Evolutionary conservation across 2,113 vertebrate genomes (phyloP).

Genomic region (Callaeas wilsoni): DNA sequence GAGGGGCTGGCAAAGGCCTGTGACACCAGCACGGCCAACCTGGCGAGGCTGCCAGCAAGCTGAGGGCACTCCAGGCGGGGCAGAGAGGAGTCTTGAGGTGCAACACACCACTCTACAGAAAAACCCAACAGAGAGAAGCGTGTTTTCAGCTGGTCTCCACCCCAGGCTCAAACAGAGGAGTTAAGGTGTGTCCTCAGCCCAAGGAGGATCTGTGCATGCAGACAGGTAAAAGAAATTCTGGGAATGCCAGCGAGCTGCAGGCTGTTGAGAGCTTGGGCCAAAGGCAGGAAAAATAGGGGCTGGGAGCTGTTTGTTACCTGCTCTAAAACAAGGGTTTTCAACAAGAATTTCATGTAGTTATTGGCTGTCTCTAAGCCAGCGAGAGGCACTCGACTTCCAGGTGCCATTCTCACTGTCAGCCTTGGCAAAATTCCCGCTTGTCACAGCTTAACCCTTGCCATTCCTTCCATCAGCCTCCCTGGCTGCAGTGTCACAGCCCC

Average conservation of each 20-base stretch:
- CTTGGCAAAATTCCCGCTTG: not conserved
- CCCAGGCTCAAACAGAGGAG: not conserved
- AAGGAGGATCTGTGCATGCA: not conserved
- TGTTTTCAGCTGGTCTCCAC: not conserved
- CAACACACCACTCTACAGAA: constrained; percentile 11
- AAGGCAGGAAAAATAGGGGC: not conserved
- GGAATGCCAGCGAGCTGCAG: not conserved
- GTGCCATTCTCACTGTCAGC: not conserved
- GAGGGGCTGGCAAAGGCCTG: not conserved
- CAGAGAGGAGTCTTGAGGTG: not conserved
- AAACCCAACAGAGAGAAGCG: constrained; percentile 15
- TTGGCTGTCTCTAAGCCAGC: not conserved
- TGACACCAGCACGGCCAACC: not conserved
- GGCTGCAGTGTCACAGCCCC: not conserved
- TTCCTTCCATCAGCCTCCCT: not conserved
- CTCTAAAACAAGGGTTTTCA: not conserved
- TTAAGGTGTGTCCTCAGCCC: not conserved
- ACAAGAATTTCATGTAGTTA: not conserved
- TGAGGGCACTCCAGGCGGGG: not conserved
- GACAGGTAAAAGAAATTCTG: not conserved
- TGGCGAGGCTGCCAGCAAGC: not conserved
- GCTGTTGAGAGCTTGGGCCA: not conserved
- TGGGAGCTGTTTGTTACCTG: not conserved
- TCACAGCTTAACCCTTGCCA: not conserved
- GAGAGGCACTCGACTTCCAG: not conserved